Percentiles rank a stretch among this genome's conserved stretches.
phyloP scores from a whole-genome alignment of 2,888 invertebrate species.

The Cataglyphis cursor region DNA sequence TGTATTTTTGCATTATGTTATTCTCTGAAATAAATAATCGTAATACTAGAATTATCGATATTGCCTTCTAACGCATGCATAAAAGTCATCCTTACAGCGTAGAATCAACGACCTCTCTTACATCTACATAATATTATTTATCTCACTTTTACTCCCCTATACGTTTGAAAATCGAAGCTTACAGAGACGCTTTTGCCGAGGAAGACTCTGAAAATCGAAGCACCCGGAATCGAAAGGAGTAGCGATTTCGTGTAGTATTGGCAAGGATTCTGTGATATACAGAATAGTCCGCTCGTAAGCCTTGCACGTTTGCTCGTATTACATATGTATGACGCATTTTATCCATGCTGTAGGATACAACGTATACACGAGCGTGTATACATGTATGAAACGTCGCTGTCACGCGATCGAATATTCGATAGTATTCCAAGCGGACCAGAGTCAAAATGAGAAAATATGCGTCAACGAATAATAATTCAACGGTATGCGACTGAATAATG shows the following conservation, averaged over 20 bases:
- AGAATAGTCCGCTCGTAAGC: slow-evolving; percentile 58
- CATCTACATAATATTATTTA: slow-evolving; percentile 40
- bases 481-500: slow-evolving; percentile 35
- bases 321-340: slow-evolving; percentile 75
- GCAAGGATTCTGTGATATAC: slow-evolving; percentile 49
- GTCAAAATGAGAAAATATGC: slow-evolving; percentile 48
- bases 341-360: slow-evolving; percentile 38
- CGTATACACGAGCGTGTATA: slow-evolving; percentile 2
- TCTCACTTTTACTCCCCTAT: not conserved
- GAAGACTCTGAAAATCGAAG: slow-evolving; percentile 44
- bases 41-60: not conserved
- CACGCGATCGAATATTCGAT: slow-evolving; percentile 63
- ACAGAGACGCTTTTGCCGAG: not conserved
- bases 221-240: slow-evolving; percentile 42
- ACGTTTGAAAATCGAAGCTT: slow-evolving; percentile 34
- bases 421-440: slow-evolving; percentile 12
- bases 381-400: slow-evolving; percentile 35
- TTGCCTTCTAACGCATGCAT: not conserved
- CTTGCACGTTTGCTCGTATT: slow-evolving; percentile 69
- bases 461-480: slow-evolving; percentile 41
- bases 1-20: not conserved
- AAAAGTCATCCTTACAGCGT: not conserved
- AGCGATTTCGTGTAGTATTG: slow-evolving; percentile 43
- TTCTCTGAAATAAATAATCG: not conserved
- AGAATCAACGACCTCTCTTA: not conserved